Conservation (phyloP, 2,888 invertebrate genomes). For the Plagodis pulveraria region DNA sequence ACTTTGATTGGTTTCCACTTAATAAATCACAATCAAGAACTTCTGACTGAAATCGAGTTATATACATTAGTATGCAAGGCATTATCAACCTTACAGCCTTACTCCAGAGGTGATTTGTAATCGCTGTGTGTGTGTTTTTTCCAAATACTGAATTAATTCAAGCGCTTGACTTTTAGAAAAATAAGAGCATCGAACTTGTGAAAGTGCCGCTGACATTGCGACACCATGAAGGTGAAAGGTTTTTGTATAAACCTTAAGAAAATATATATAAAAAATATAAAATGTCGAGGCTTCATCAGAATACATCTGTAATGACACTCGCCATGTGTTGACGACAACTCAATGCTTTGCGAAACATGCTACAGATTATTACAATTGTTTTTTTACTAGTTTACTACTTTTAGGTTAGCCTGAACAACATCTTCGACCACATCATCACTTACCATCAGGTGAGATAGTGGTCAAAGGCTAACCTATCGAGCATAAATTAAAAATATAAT, state of each 20-base stretch:
- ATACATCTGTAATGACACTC: constrained; percentile 4
- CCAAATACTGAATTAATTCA: constrained; percentile 15
- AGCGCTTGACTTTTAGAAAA: constrained; percentile 15
- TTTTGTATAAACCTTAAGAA: constrained; percentile 7
- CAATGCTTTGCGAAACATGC: constrained; percentile 4
- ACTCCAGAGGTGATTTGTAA: no score
- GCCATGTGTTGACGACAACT: constrained; percentile 8
- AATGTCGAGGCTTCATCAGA: not conserved
- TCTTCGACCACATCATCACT: no score
- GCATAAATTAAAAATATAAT: no score
- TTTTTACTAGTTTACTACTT: not conserved
- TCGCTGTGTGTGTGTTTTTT: not conserved
- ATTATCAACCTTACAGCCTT: constrained; percentile 2
- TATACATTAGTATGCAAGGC: not conserved
- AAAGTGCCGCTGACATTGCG: constrained; percentile 17
- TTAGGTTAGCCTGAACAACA: no score
- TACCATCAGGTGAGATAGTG: no score
- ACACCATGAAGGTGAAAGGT: constrained; percentile 9
- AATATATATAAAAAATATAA: constrained; percentile 13
- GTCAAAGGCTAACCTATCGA: no score
- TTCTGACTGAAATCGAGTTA: no score
- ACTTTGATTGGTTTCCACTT: no score
- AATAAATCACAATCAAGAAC: no score
- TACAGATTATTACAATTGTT: constrained; percentile 4
- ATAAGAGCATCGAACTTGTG: constrained; percentile 16